A percentile compares a stretch with the other conserved stretches of the same genome.
Evolutionary conservation across 2,888 invertebrate species (phyloP).

Genomic region (Lissocephala sabroskyi): DNA sequence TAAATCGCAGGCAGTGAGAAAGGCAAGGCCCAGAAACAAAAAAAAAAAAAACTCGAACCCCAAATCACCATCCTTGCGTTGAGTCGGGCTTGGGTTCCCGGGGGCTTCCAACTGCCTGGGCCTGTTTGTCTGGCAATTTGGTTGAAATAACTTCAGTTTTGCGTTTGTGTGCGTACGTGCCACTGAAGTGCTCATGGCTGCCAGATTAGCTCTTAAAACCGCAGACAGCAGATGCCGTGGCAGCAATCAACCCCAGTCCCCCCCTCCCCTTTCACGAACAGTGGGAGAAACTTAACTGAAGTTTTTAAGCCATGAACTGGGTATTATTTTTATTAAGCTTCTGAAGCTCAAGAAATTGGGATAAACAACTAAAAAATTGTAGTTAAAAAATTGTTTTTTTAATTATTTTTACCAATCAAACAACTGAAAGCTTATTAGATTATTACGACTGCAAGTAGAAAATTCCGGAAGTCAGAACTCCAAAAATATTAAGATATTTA

Average conservation of each 20-base stretch:
- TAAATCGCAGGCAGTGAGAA: conserved; percentile 53
- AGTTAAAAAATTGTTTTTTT: no score
- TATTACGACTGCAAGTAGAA: no score
- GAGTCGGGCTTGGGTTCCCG: not conserved
- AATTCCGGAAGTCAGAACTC: no score
- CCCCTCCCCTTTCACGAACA: not conserved
- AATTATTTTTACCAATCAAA: not conserved
- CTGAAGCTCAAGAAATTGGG: no score
- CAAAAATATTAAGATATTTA: no score
- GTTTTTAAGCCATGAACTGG: no score
- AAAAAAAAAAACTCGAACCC: no score
- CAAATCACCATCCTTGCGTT: not conserved
- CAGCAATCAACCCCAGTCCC: conserved; percentile 11
- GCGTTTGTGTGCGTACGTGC: conserved; percentile 63
- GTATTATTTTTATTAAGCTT: no score
- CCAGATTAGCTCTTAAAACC: conserved; percentile 62
- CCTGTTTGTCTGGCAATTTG: conserved; percentile 62
- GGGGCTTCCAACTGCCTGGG: no score
- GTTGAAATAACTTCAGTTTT: conserved; percentile 62
- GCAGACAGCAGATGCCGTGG: conserved; percentile 60
- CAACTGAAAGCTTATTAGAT: no score
- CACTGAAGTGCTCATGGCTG: conserved; percentile 52
- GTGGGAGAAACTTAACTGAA: no score
- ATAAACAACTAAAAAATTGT: no score
- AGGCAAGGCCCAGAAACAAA: conserved; percentile 25